phyloP scores from a whole-genome alignment of 2,797 vertebrate species.

The Pristis pectinata region DNA sequence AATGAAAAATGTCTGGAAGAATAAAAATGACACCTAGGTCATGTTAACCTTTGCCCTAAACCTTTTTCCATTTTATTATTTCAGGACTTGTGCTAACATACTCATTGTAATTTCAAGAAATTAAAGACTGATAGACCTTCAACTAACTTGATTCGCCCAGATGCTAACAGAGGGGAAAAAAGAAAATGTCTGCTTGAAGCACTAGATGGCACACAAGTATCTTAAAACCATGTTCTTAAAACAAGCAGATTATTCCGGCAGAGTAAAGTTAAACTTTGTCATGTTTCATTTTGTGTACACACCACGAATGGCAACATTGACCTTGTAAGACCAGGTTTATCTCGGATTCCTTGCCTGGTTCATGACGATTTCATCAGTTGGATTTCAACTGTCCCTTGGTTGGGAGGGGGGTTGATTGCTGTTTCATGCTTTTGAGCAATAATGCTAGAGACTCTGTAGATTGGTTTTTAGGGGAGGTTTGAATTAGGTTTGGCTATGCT shows the following conservation, averaged over 20 bases:
- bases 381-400: not conserved
- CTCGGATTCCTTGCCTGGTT: not conserved
- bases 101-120: not conserved
- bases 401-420: not conserved
- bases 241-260: slow-evolving; percentile 9
- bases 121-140: not conserved
- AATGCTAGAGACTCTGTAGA: not conserved
- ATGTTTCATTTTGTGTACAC: not conserved
- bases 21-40: not conserved
- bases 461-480: not conserved
- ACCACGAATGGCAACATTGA: not conserved
- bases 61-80: slow-evolving; percentile 13
- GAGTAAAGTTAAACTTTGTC: not conserved
- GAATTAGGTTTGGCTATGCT: not conserved
- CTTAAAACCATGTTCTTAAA: not conserved
- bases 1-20: not conserved
- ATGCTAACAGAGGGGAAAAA: not conserved
- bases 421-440: not conserved
- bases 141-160: not conserved
- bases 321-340: not conserved
- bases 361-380: not conserved
- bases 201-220: slow-evolving; percentile 28
- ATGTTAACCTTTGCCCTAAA: not conserved
- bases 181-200: not conserved
- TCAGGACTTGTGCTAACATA: not conserved